Evolutionary conservation across 2,113 vertebrate species (phyloP).

Genomic region (Budorcas taxicolor): DNA sequence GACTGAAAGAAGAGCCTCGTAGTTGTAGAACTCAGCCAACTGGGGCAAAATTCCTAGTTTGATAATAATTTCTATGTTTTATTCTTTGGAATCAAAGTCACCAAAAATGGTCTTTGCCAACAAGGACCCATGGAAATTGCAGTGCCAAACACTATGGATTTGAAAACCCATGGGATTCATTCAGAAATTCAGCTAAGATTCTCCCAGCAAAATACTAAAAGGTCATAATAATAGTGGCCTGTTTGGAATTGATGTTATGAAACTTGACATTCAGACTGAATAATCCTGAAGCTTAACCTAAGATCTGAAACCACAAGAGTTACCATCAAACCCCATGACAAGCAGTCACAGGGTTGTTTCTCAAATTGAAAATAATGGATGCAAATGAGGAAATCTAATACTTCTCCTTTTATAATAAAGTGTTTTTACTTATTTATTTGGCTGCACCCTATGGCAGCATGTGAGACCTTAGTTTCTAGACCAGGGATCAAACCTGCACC

Average conservation of each 20-base stretch:
- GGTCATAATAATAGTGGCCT: neutral
- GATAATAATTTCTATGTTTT: neutral
- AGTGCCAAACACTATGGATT: neutral
- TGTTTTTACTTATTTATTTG: neutral
- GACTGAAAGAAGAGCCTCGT: neutral
- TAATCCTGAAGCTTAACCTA: neutral
- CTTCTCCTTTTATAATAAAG: neutral
- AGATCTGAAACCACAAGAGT: neutral
- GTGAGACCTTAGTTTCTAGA: neutral
- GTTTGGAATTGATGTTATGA: neutral
- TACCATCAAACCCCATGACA: neutral
- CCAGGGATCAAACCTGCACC: neutral
- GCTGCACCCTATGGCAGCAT: neutral
- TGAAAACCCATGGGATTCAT: neutral
- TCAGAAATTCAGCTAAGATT: neutral
- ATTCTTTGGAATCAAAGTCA: neutral
- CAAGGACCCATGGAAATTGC: neutral
- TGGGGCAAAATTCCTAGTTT: neutral
- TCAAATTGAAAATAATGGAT: neutral
- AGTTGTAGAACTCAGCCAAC: neutral
- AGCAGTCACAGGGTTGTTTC: neutral
- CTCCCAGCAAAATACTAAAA: neutral
- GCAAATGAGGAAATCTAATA: neutral
- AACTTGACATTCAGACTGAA: neutral
- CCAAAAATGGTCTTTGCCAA: neutral